Conservation (phyloP, 2,113 vertebrate species). For the Crotalus viridis region DNA sequence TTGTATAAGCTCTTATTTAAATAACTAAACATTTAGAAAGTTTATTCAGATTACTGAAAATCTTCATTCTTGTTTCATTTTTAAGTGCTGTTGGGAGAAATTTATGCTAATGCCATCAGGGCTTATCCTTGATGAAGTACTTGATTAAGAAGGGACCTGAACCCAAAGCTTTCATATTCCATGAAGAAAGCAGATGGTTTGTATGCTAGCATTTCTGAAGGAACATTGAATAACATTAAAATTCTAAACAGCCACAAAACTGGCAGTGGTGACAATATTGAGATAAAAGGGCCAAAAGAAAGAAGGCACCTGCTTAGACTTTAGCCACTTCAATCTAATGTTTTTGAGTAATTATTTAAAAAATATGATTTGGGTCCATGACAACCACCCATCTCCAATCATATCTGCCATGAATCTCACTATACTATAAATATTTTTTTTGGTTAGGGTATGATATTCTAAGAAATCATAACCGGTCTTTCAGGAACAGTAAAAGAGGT, state of each 20-base stretch:
- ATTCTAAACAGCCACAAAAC: not conserved
- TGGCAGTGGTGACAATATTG: not conserved
- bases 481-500: not conserved
- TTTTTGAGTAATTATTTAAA: not conserved
- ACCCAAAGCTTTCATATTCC: not conserved
- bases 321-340: not conserved
- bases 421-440: not conserved
- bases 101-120: not conserved
- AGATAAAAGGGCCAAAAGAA: not conserved
- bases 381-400: not conserved
- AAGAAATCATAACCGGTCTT: not conserved
- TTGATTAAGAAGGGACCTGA: not conserved
- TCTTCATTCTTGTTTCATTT: not conserved
- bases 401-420: not conserved
- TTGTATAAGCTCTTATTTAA: not conserved
- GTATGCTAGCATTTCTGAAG: not conserved
- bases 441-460: not conserved
- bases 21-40: not conserved
- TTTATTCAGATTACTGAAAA: not conserved
- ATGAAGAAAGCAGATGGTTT: not conserved
- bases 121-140: not conserved
- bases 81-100: not conserved
- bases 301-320: not conserved
- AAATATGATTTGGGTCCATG: not conserved
- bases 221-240: not conserved